Conservation (phyloP, 2,888 invertebrate species). For the Sisyra terminalis region DNA sequence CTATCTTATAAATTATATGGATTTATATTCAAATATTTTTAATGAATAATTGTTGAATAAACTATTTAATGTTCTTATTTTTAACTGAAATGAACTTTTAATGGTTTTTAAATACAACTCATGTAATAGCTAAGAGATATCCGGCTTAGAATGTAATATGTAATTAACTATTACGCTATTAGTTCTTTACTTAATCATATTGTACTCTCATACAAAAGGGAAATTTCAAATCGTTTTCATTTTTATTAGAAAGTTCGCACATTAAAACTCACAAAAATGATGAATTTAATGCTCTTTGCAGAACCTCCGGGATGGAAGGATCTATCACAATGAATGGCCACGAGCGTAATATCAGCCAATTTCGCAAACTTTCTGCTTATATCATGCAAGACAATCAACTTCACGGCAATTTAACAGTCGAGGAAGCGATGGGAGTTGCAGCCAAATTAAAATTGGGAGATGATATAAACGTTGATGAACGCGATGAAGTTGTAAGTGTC, state of each 20-base stretch:
- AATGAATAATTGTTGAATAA: no score
- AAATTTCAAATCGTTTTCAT: no score
- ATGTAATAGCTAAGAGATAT: no score
- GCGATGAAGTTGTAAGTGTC: constrained; percentile 64
- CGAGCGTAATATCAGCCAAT: constrained; percentile 67
- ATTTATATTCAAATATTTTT: no score
- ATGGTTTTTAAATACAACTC: no score
- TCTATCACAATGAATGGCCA: constrained; percentile 73
- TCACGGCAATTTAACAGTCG: constrained; percentile 80
- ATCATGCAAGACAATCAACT: constrained; percentile 95
- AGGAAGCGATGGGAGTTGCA: constrained; percentile 88
- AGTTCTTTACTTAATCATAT: neutral
- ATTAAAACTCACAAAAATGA: neutral
- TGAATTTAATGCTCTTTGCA: constrained; percentile 23
- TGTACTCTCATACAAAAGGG: no score
- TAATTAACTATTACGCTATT: neutral
- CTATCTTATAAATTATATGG: no score
- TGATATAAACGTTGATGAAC: constrained; percentile 48
- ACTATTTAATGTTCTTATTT: no score
- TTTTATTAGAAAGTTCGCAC: neutral
- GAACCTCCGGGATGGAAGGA: constrained; percentile 65
- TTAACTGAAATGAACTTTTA: no score
- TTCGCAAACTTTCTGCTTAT: constrained; percentile 86
- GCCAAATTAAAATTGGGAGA: constrained; percentile 75
- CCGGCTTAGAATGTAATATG: no score